phyloP scores from a whole-genome alignment of 2,888 invertebrate species.

The Synanthedon andrenaeformis region DNA sequence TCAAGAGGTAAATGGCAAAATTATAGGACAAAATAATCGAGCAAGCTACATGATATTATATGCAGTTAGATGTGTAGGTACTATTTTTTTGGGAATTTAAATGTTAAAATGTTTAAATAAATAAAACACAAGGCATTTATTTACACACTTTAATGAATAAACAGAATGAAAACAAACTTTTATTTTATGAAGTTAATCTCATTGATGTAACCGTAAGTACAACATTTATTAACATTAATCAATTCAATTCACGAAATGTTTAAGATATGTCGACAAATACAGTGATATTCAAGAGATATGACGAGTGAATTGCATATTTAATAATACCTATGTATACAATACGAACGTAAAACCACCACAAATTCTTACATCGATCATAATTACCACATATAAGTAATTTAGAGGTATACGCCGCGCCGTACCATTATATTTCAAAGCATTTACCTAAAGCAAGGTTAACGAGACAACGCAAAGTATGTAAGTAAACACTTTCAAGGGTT shows the following conservation, averaged over 20 bases:
- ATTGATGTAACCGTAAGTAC: constrained; percentile 63
- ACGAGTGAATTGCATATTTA: constrained; percentile 20
- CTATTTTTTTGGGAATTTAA: too few species aligned
- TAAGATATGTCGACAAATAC: constrained; percentile 63
- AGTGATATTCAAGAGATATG: constrained; percentile 63
- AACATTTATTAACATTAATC: constrained; percentile 64
- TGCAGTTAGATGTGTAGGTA: too few species aligned
- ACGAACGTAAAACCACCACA: background rate
- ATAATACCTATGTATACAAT: background rate
- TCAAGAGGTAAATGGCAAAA: too few species aligned
- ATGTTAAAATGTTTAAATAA: background rate
- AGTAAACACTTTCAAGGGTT: too few species aligned
- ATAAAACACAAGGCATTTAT: constrained; percentile 16
- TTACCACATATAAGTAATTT: background rate
- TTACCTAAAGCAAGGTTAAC: too few species aligned
- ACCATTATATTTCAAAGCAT: too few species aligned
- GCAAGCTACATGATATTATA: too few species aligned
- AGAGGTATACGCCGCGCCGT: too few species aligned
- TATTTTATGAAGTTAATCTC: constrained; percentile 57
- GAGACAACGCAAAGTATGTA: too few species aligned
- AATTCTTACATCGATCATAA: background rate
- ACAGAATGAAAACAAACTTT: constrained; percentile 68
- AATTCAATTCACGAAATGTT: constrained; percentile 62
- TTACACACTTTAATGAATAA: constrained; percentile 72
- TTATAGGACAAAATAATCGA: too few species aligned